Evolutionary conservation across 2,113 vertebrate genomes (phyloP).

Genomic region (Mugil cephalus): DNA sequence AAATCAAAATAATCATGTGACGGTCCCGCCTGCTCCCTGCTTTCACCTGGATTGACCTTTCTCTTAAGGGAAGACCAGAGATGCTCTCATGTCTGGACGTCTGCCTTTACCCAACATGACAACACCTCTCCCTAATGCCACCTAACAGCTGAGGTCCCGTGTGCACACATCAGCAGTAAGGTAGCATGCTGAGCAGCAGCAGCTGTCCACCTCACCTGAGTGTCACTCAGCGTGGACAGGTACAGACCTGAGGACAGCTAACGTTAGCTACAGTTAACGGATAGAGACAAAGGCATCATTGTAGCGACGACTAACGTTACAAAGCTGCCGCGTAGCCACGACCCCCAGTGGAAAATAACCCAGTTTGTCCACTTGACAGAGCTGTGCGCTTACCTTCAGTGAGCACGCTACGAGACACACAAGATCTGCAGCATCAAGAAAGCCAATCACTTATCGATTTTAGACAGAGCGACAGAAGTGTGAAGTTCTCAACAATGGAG

Average conservation of each 20-base stretch:
- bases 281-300: conserved; percentile 72
- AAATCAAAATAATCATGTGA: background rate
- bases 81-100: conserved; percentile 42
- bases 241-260: conserved; percentile 16
- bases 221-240: conserved; percentile 43
- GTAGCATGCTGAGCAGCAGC: conserved; percentile 30
- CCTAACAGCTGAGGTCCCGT: conserved; percentile 31
- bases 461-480: conserved; percentile 31
- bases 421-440: conserved; percentile 60
- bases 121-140: conserved; percentile 21
- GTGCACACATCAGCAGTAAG: conserved; percentile 34
- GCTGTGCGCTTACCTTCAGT: conserved; percentile 68
- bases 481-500: conserved; percentile 3
- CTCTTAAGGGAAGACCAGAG: background rate
- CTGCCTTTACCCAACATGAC: conserved; percentile 8
- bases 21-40: background rate
- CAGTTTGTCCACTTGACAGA: background rate
- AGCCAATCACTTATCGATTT: conserved; percentile 82
- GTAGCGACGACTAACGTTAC: conserved; percentile 35
- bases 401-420: conserved; percentile 36
- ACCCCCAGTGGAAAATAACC: conserved; percentile 5
- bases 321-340: conserved; percentile 20
- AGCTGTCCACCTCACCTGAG: conserved; percentile 30
- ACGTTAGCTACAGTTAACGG: conserved; percentile 48
- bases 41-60: conserved; percentile 29